Evolutionary conservation across 2,797 vertebrate species (phyloP).

Genomic region (Acanthiza pusilla): DNA sequence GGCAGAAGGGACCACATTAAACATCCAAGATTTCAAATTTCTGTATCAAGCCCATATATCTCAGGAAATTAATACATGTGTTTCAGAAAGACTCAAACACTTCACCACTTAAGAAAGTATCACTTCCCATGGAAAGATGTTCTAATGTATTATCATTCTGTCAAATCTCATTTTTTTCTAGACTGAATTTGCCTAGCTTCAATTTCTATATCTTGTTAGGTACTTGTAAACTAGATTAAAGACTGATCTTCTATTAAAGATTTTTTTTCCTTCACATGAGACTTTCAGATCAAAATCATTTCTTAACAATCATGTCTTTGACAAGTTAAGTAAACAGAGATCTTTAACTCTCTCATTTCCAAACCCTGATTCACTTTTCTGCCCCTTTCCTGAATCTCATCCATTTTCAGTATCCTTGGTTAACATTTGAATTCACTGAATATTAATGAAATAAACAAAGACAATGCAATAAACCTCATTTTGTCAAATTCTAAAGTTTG

Average conservation of each 20-base stretch:
- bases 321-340: background rate
- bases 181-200: conserved; percentile 8
- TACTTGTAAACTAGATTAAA: conserved; percentile 25
- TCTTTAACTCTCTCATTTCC: background rate
- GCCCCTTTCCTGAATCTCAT: background rate
- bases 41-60: background rate
- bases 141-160: background rate
- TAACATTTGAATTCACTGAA: background rate
- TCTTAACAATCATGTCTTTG: conserved; percentile 18
- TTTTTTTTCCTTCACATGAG: background rate
- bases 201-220: background rate
- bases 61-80: background rate
- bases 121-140: background rate
- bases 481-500: background rate
- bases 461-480: background rate
- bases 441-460: background rate
- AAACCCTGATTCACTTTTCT: background rate
- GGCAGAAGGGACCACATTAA: background rate
- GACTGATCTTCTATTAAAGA: background rate
- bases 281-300: conserved; percentile 26
- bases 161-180: conserved; percentile 6
- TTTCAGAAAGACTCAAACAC: background rate
- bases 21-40: background rate
- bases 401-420: background rate
- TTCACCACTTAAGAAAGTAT: background rate